A percentile compares a stretch with the other conserved stretches of the same genome.
Evolutionary conservation across 1,140 invertebrate genomes (phyloP).

Genomic region (Cotesia typhae): DNA sequence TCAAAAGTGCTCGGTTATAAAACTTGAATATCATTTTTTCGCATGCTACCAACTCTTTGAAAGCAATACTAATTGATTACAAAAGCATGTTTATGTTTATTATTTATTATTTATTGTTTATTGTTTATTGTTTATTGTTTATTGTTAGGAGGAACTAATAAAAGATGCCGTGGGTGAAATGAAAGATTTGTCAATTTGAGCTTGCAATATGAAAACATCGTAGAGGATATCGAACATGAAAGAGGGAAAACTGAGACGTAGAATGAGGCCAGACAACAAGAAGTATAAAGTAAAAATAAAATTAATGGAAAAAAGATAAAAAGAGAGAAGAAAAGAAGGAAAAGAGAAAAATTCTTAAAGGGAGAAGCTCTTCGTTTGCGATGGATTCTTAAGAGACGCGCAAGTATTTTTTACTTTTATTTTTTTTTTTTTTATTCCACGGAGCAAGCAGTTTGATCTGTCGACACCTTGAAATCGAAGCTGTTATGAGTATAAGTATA

Average conservation of each 20-base stretch:
- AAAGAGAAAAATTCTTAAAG: no score
- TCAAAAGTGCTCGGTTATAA: no score
- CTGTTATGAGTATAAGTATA: constrained; percentile 37
- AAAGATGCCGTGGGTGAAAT: not conserved
- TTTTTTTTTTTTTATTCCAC: constrained; percentile 1
- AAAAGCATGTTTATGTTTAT: no score
- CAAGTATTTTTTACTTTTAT: not conserved
- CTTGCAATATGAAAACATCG: constrained; percentile 14
- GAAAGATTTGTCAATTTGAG: constrained; percentile 22
- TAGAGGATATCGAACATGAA: not conserved
- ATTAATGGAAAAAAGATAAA: no score
- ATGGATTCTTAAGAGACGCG: no score
- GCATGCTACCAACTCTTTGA: no score
- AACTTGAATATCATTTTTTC: not conserved
- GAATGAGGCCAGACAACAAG: not conserved
- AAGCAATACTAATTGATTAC: no score
- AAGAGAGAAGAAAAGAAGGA: no score
- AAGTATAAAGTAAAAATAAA: no score
- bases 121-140: no score
- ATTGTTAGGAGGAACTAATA: not conserved
- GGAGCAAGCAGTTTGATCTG: constrained; percentile 47
- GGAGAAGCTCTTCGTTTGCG: no score
- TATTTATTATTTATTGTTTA: no score
- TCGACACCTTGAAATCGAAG: constrained; percentile 51
- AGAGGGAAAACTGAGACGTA: not conserved